Conservation (phyloP, 2,797 vertebrate genomes). For the Sebastes taczanowskii region DNA sequence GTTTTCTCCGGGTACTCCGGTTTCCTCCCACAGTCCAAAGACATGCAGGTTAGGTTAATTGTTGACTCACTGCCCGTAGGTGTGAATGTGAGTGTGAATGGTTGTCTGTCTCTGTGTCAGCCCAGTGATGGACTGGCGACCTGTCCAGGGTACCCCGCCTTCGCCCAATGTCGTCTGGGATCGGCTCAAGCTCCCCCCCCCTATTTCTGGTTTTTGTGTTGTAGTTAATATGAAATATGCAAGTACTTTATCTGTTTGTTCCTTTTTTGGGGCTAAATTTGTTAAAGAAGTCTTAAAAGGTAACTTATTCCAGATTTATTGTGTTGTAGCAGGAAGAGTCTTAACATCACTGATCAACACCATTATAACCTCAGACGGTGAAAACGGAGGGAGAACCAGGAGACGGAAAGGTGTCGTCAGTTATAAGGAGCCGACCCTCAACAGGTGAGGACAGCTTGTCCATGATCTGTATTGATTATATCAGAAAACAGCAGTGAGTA, state of each 20-base stretch:
- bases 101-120: too few species aligned
- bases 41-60: too few species aligned
- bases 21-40: too few species aligned
- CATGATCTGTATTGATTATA: background rate
- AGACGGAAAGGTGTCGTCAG: slow-evolving; percentile 57
- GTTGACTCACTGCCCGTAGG: too few species aligned
- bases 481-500: background rate
- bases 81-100: too few species aligned
- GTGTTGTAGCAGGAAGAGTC: slow-evolving; percentile 58
- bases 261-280: background rate
- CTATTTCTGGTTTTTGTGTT: background rate
- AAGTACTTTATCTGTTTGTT: background rate
- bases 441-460: slow-evolving; percentile 59
- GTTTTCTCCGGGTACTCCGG: too few species aligned
- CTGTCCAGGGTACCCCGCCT: too few species aligned
- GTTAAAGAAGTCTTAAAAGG: background rate
- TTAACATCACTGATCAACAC: slow-evolving; percentile 76
- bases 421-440: slow-evolving; percentile 81
- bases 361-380: slow-evolving; percentile 24
- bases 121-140: too few species aligned
- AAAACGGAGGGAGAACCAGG: slow-evolving; percentile 39
- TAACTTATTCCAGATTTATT: background rate
- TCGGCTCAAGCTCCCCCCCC: too few species aligned
- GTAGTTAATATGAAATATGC: background rate
- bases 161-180: too few species aligned